These are phyloP conservation scores for Eledona agricola DNA, from an alignment of 2,888 invertebrate species.

Conservation along the genomic window DNA sequence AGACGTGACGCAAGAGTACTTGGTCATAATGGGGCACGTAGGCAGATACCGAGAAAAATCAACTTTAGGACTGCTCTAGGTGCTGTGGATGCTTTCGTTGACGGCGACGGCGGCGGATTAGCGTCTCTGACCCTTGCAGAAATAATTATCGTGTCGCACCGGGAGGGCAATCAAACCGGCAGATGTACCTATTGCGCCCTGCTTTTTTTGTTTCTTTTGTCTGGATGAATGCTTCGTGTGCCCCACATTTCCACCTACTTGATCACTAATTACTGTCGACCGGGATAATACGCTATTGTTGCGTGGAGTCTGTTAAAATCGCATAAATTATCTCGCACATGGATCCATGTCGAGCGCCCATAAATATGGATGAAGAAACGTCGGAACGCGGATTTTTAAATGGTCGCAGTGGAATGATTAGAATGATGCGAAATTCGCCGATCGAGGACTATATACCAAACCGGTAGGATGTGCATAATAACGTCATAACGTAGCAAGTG, in stretches of 20 bases:
- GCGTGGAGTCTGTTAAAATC: conserved; percentile 60
- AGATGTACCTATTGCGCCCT: conserved; percentile 58
- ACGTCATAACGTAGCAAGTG: conserved; percentile 41
- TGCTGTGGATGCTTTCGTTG: too few relatives aligned
- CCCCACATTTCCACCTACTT: conserved; percentile 63
- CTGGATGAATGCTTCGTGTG: conserved; percentile 56
- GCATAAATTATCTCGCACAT: conserved; percentile 58
- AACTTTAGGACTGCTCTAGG: too few relatives aligned
- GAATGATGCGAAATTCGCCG: conserved; percentile 29
- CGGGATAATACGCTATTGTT: conserved; percentile 59
- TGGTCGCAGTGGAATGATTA: conserved; percentile 16
- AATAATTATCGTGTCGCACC: conserved; percentile 17
- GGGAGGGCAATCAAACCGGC: conserved; percentile 48
- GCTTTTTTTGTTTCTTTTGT: conserved; percentile 59
- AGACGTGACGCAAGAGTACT: conserved; percentile 26
- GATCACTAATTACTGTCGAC: conserved; percentile 62
- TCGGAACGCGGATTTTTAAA: too few relatives aligned
- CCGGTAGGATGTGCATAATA: conserved; percentile 44
- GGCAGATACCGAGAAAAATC: conserved; percentile 21
- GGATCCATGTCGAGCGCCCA: too few relatives aligned
- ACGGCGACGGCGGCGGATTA: too few relatives aligned
- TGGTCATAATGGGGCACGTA: conserved; percentile 23
- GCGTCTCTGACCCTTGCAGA: conserved; percentile 21
- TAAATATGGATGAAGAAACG: conserved; percentile 7
- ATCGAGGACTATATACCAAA: conserved; percentile 26